phyloP scores from a whole-genome alignment of 1,140 invertebrate species.

The Euwallacea similis region DNA sequence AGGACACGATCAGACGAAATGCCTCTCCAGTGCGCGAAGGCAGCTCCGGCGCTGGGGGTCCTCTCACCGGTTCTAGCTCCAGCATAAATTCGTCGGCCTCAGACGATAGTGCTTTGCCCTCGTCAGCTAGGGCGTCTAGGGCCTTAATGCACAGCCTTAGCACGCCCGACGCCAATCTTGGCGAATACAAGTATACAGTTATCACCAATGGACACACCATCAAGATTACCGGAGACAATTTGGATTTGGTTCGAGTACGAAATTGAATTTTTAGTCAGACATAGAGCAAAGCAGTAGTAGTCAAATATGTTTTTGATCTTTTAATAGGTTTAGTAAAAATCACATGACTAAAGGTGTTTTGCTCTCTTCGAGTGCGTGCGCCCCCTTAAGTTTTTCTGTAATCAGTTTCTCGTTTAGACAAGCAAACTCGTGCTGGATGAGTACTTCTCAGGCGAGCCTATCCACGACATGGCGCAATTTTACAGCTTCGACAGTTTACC shows the following conservation, averaged over 20 bases:
- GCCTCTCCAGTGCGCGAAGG: constrained; percentile 79
- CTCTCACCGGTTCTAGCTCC: constrained; percentile 65
- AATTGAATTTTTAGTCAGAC: not conserved
- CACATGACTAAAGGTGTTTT: no score
- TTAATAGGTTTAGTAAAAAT: no score
- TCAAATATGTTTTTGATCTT: not conserved
- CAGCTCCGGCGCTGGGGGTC: constrained; percentile 56
- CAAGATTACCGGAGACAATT: constrained; percentile 80
- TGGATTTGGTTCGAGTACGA: constrained; percentile 79
- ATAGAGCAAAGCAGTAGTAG: not conserved
- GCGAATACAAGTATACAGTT: constrained; percentile 85
- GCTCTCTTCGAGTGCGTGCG: no score
- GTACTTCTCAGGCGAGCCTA: constrained; percentile 69
- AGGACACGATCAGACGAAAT: constrained; percentile 89
- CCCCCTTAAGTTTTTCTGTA: no score
- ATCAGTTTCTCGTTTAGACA: constrained; percentile 58
- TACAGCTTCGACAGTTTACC: constrained; percentile 58
- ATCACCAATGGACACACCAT: constrained; percentile 76
- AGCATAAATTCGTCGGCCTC: constrained; percentile 75
- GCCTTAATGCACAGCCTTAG: constrained; percentile 76
- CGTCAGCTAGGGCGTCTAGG: constrained; percentile 54
- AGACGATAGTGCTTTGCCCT: constrained; percentile 63
- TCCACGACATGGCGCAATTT: constrained; percentile 58
- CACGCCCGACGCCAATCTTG: constrained; percentile 78
- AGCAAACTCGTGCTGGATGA: constrained; percentile 84